A percentile compares a stretch with the other conserved stretches of the same genome.
Evolutionary conservation across 2,797 vertebrate genomes (phyloP).

Genomic region (Varecia variegata): DNA sequence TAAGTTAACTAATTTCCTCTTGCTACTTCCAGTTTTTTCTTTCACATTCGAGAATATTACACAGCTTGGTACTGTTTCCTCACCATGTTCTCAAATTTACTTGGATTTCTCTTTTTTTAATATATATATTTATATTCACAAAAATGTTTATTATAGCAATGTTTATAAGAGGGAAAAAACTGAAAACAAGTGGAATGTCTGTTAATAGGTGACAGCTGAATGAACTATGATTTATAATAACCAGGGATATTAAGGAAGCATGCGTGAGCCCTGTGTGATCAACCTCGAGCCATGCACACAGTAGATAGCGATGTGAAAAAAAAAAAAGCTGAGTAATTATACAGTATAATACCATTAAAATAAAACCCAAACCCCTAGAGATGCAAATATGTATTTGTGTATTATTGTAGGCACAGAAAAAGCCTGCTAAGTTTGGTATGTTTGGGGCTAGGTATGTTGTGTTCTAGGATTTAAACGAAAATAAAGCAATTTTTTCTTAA

Average conservation of each 20-base stretch:
- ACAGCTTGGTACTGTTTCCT: background rate
- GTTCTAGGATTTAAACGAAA: background rate
- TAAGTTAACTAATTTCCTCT: background rate
- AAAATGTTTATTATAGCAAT: constrained; percentile 9
- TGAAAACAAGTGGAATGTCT: background rate
- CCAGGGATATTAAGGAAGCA: background rate
- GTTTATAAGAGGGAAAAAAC: background rate
- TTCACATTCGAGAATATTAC: background rate
- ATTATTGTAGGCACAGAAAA: background rate
- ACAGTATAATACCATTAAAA: background rate
- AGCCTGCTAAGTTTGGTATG: background rate
- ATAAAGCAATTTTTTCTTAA: background rate
- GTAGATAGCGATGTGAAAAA: background rate
- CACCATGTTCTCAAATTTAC: background rate
- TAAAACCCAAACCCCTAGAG: background rate
- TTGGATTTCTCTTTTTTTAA: background rate
- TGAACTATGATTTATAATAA: background rate
- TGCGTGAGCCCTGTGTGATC: background rate
- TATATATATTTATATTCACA: background rate
- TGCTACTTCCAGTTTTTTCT: background rate
- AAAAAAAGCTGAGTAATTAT: background rate
- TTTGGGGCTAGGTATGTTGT: background rate
- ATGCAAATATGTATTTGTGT: background rate
- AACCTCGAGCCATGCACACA: background rate
- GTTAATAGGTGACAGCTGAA: background rate